Evolutionary conservation across 2,888 invertebrate species (phyloP).

Genomic region (Tenthredo distinguenda): DNA sequence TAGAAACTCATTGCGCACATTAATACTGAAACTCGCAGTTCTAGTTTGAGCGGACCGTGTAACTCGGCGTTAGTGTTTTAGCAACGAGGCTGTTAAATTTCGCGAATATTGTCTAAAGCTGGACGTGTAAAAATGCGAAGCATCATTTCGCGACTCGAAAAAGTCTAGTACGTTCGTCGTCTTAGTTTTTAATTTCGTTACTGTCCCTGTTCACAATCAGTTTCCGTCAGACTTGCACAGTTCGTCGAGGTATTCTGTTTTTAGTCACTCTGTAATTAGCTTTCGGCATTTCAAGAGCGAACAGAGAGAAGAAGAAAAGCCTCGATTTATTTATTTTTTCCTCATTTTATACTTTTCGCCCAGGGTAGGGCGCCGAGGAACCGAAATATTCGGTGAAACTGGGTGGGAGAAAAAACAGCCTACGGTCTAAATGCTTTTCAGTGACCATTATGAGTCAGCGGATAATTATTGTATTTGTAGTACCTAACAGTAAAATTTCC

Average conservation of each 20-base stretch:
- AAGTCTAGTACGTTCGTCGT: background rate
- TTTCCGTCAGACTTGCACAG: background rate
- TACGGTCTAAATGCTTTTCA: background rate
- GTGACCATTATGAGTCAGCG: background rate
- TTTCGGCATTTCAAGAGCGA: background rate
- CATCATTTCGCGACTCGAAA: background rate
- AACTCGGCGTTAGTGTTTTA: background rate
- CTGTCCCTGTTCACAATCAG: slow-evolving; percentile 13
- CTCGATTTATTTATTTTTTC: background rate
- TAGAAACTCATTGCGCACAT: slow-evolving; percentile 1
- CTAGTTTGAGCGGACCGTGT: background rate
- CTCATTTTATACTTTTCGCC: background rate
- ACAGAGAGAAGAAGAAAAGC: background rate
- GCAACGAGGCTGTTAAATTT: background rate
- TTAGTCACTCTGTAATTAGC: slow-evolving; percentile 40
- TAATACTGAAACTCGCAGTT: background rate
- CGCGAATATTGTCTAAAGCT: background rate
- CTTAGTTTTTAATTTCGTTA: background rate
- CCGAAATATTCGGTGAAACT: background rate
- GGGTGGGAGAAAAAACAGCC: background rate
- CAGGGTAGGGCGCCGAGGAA: background rate
- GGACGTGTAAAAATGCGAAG: background rate
- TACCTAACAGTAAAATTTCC: background rate
- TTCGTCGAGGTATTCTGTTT: background rate
- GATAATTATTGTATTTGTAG: slow-evolving; percentile 10